Conservation (phyloP, 2,888 invertebrate genomes). For the Chorisops tibialis region DNA sequence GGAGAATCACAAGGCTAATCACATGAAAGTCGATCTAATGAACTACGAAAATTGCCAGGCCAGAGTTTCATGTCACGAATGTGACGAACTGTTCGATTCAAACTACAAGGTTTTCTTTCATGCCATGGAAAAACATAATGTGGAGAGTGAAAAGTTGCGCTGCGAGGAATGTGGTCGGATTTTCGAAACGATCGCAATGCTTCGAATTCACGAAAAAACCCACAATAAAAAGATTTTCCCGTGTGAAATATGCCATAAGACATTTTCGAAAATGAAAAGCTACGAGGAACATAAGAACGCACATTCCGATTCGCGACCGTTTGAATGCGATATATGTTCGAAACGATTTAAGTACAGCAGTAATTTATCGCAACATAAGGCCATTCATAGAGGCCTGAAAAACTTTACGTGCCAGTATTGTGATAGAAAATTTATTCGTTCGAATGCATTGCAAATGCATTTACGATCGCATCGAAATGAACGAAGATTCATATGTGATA, state of each 20-base stretch:
- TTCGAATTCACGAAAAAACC: conserved; percentile 34
- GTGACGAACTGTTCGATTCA: conserved; percentile 33
- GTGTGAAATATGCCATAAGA: conserved; percentile 37
- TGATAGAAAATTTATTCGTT: conserved; percentile 39
- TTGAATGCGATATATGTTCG: conserved; percentile 36
- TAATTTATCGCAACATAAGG: conserved; percentile 34
- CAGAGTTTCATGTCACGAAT: conserved; percentile 33
- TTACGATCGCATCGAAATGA: conserved; percentile 35
- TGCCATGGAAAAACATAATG: conserved; percentile 29
- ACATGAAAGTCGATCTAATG: conserved; percentile 29
- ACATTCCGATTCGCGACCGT: conserved; percentile 37
- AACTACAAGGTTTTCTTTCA: conserved; percentile 32
- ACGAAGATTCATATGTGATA: conserved; percentile 34
- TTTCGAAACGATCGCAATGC: conserved; percentile 33
- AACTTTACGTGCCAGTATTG: conserved; percentile 36
- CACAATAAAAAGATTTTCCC: conserved; percentile 29
- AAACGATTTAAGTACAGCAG: conserved; percentile 36
- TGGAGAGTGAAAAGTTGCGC: conserved; percentile 27
- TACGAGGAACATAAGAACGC: conserved; percentile 37
- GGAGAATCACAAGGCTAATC: conserved; percentile 35
- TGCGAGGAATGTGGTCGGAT: conserved; percentile 35
- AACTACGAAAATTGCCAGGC: conserved; percentile 13
- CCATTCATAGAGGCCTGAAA: conserved; percentile 31
- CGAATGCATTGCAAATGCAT: conserved; percentile 41
- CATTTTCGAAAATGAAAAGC: conserved; percentile 38